These are phyloP conservation scores for Cydia pomonella DNA, from an alignment of 1,140 invertebrate species.

Conservation along the genomic window DNA sequence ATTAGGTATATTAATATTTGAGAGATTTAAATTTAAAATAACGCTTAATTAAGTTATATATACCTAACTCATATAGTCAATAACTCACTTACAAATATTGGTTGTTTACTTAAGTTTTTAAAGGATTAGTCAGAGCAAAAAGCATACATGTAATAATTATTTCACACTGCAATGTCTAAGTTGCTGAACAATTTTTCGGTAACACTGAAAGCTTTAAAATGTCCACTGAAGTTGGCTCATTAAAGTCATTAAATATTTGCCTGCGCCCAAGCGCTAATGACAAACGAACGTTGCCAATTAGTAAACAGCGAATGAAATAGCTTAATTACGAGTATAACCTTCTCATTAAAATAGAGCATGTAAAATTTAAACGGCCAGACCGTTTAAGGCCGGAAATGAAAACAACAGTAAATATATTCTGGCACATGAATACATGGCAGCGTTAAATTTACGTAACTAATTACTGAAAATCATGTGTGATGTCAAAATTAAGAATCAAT, in stretches of 20 bases:
- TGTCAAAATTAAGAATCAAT: not conserved
- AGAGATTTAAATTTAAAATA: too few species aligned
- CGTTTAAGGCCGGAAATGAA: not conserved
- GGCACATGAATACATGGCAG: not conserved
- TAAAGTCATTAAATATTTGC: constrained; percentile 16
- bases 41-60: too few species aligned
- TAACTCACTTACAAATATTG: too few species aligned
- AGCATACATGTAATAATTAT: not conserved
- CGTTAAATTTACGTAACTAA: not conserved
- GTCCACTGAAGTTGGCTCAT: not conserved
- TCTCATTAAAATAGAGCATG: constrained; percentile 12
- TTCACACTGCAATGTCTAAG: not conserved
- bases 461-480: not conserved
- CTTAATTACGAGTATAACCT: not conserved
- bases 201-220: not conserved
- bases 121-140: too few species aligned
- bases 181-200: not conserved
- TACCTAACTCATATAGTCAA: too few species aligned
- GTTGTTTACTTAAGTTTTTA: too few species aligned
- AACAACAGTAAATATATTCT: not conserved
- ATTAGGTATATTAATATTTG: too few species aligned
- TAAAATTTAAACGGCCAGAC: not conserved
- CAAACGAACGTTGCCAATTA: constrained; percentile 16
- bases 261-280: not conserved
- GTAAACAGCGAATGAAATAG: constrained; percentile 10